These are phyloP conservation scores for Criorhina ranunculi DNA, from an alignment of 2,888 invertebrate species.

Conservation along the genomic window DNA sequence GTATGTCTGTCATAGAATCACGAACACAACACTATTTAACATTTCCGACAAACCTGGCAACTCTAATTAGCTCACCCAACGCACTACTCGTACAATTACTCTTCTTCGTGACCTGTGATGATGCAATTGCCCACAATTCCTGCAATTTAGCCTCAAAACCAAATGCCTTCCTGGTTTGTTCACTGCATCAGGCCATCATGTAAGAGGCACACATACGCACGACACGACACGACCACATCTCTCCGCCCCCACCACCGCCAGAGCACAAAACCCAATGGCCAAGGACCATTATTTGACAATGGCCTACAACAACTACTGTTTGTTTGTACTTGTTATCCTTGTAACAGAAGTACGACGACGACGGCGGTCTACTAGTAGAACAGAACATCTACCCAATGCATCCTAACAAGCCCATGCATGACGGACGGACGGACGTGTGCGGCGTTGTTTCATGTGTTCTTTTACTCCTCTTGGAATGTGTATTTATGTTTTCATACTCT, in stretches of 20 bases:
- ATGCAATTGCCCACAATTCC: slow-evolving; percentile 45
- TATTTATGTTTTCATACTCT: slow-evolving; percentile 45
- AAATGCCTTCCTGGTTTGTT: slow-evolving; percentile 12
- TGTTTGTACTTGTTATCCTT: slow-evolving; percentile 70
- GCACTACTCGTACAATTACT: slow-evolving; percentile 56
- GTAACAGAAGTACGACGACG: slow-evolving; percentile 55
- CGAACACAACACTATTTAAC: no score
- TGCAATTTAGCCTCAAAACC: slow-evolving; percentile 56
- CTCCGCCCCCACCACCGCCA: not conserved
- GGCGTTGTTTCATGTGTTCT: no score
- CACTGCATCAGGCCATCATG: slow-evolving; percentile 28
- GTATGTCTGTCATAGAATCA: no score
- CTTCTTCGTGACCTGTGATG: slow-evolving; percentile 48
- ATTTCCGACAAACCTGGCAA: not conserved
- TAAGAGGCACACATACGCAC: slow-evolving; percentile 16
- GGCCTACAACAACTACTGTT: slow-evolving; percentile 58
- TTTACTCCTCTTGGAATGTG: slow-evolving; percentile 18
- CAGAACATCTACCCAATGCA: slow-evolving; percentile 12
- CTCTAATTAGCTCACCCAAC: not conserved
- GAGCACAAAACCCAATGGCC: slow-evolving; percentile 39
- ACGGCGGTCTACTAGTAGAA: slow-evolving; percentile 7
- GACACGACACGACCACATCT: not conserved
- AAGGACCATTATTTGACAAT: slow-evolving; percentile 69
- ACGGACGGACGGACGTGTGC: slow-evolving; percentile 6
- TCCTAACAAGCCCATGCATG: slow-evolving; percentile 32